Percentiles rank a stretch among this genome's conserved stretches.
These are phyloP conservation scores for Idaea straminata DNA, from an alignment of 2,888 invertebrate genomes.

Conservation along the genomic window DNA sequence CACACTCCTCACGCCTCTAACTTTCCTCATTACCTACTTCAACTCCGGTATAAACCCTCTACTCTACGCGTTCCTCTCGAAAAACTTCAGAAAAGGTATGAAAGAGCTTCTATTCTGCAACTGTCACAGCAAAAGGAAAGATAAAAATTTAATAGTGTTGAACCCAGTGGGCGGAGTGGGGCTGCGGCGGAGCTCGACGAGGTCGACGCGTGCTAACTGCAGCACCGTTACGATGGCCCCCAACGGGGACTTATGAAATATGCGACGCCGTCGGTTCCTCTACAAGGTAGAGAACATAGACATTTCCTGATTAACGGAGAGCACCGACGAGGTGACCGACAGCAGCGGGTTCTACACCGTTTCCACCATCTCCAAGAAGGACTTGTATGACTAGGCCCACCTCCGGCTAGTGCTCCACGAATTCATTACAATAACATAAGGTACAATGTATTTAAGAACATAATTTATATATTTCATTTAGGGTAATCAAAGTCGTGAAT, in stretches of 20 bases:
- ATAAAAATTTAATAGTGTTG: slow-evolving; percentile 64
- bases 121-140: slow-evolving; percentile 62
- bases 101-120: slow-evolving; percentile 87
- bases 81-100: slow-evolving; percentile 92
- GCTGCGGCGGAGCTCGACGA: slow-evolving; percentile 70
- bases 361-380: slow-evolving; percentile 64
- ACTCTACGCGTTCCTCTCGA: slow-evolving; percentile 91
- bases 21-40: slow-evolving; percentile 92
- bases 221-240: slow-evolving; percentile 77
- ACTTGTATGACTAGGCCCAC: slow-evolving; percentile 55
- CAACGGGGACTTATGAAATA: slow-evolving; percentile 74
- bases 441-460: not conserved
- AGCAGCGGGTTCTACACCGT: slow-evolving; percentile 69
- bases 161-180: slow-evolving; percentile 69
- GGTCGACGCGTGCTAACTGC: slow-evolving; percentile 77
- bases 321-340: slow-evolving; percentile 72
- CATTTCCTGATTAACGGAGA: slow-evolving; percentile 77
- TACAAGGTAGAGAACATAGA: slow-evolving; percentile 68
- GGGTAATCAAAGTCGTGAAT: slow-evolving; percentile 8
- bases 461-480: not conserved
- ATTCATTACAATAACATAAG: not conserved
- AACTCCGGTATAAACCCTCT: slow-evolving; percentile 95
- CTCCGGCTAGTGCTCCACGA: slow-evolving; percentile 22
- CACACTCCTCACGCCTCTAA: slow-evolving; percentile 89
- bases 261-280: slow-evolving; percentile 64